These are phyloP conservation scores for Odontophorus gujanensis DNA, from an alignment of 2,113 vertebrate species.

Conservation along the genomic window DNA sequence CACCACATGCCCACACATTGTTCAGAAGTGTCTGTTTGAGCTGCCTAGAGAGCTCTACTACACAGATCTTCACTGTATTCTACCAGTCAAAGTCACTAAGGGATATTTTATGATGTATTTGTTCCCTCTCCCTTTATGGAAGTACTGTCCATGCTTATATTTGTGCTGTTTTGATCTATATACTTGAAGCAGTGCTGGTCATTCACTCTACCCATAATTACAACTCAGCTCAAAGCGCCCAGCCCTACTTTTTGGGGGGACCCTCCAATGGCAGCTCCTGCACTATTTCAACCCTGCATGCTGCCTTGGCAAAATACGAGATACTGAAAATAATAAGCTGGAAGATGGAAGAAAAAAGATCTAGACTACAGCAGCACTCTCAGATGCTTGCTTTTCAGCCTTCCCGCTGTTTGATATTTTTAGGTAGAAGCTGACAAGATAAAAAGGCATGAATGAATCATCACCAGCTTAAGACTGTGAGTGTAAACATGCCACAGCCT, in stretches of 20 bases:
- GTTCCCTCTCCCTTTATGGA: neutral
- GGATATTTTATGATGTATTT: neutral
- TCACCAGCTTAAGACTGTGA: conserved; percentile 10
- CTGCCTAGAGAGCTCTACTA: neutral
- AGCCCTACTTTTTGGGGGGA: neutral
- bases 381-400: neutral
- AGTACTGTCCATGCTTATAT: neutral
- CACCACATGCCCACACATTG: neutral
- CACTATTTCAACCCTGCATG: neutral
- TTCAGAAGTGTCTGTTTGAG: neutral
- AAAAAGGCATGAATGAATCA: conserved; percentile 49
- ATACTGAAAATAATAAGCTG: neutral
- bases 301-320: neutral
- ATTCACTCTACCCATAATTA: neutral
- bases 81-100: neutral
- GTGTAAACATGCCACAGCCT: conserved; percentile 40
- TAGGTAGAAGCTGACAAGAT: conserved; percentile 60
- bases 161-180: neutral
- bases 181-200: neutral
- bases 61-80: neutral
- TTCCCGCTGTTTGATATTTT: conserved; percentile 35
- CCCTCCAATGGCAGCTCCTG: neutral
- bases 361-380: neutral
- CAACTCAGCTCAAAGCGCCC: neutral
- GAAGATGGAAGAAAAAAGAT: neutral